Conservation (phyloP, 2,888 invertebrate species). For the Heliothis peltigera region DNA sequence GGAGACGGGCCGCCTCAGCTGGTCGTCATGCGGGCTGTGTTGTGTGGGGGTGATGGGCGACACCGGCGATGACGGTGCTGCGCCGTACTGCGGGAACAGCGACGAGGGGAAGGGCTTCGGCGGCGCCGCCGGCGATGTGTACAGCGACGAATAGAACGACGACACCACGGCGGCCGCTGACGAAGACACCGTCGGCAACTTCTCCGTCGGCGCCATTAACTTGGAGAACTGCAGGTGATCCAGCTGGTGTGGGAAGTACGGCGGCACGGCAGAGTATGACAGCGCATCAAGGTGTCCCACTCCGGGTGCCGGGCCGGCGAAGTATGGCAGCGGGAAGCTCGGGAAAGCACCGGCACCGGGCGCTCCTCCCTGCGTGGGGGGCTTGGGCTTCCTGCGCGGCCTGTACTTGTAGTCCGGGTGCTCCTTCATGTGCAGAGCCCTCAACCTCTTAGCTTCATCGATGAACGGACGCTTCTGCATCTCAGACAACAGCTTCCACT, state of each 20-base stretch:
- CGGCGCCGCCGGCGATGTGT: constrained; percentile 88
- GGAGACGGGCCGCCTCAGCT: constrained; percentile 92
- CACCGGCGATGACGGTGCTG: constrained; percentile 84
- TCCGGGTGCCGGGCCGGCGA: constrained; percentile 90
- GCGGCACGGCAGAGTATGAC: constrained; percentile 91
- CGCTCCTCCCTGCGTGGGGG: constrained; percentile 89
- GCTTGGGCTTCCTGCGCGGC: constrained; percentile 95
- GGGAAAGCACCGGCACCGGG: constrained; percentile 90
- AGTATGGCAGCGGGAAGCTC: constrained; percentile 91
- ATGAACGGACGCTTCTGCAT: constrained; percentile 97
- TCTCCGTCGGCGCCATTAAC: constrained; percentile 88
- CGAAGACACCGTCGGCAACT: constrained; percentile 83
- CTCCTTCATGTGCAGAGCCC: constrained; percentile 97
- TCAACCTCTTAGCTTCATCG: constrained; percentile 97
- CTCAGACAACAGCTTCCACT: constrained; percentile 97
- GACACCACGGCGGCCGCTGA: constrained; percentile 91
- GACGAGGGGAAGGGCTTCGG: constrained; percentile 89
- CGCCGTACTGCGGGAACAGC: constrained; percentile 88
- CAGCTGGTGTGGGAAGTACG: constrained; percentile 94
- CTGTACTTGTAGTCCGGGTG: constrained; percentile 97
- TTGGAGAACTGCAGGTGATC: constrained; percentile 91
- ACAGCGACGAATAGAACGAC: constrained; percentile 92
- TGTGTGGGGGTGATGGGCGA: constrained; percentile 84
- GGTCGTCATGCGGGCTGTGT: constrained; percentile 89
- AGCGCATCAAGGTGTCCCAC: constrained; percentile 90